Percentiles rank a stretch among this genome's conserved stretches.
Evolutionary conservation across 1,140 invertebrate species (phyloP).

Genomic region (Philotrypesis tridentata): DNA sequence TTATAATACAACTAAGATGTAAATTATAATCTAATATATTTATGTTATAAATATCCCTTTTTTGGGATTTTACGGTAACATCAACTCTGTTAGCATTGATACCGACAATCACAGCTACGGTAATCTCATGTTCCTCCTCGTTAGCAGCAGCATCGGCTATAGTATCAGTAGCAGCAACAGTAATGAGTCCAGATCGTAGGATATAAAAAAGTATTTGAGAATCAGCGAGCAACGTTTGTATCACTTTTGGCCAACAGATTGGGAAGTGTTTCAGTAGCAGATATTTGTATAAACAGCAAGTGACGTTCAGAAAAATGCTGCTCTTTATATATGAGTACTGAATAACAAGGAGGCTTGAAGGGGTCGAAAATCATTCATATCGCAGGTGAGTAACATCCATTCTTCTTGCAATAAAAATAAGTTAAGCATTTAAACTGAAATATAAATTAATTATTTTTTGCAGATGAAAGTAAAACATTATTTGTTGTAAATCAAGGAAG

Average conservation of each 20-base stretch:
- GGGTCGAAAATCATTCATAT: conserved; percentile 97
- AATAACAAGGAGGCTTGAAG: conserved; percentile 96
- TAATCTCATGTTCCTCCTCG: no score
- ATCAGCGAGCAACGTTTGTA: conserved; percentile 80
- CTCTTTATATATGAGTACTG: conserved; percentile 94
- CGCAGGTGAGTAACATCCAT: conserved; percentile 77
- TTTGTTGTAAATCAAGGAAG: conserved; percentile 94
- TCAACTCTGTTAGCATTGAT: no score
- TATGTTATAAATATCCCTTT: no score
- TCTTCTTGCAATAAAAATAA: not conserved
- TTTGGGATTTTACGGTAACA: no score
- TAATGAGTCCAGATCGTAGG: conserved; percentile 89
- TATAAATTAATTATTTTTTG: not conserved
- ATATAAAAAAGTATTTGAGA: conserved; percentile 79
- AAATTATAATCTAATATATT: no score
- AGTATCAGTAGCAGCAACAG: no score
- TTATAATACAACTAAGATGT: no score
- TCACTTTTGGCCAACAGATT: conserved; percentile 88
- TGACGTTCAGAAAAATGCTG: conserved; percentile 64
- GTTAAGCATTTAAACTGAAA: not conserved
- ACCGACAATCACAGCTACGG: no score
- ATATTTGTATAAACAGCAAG: conserved; percentile 63
- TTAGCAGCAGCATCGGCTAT: no score
- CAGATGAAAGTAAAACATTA: conserved; percentile 90
- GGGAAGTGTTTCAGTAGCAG: conserved; percentile 79